A percentile compares a stretch with the other conserved stretches of the same genome.
Conservation (phyloP, 2,797 vertebrate genomes). For the Diplodus puntazzo region DNA sequence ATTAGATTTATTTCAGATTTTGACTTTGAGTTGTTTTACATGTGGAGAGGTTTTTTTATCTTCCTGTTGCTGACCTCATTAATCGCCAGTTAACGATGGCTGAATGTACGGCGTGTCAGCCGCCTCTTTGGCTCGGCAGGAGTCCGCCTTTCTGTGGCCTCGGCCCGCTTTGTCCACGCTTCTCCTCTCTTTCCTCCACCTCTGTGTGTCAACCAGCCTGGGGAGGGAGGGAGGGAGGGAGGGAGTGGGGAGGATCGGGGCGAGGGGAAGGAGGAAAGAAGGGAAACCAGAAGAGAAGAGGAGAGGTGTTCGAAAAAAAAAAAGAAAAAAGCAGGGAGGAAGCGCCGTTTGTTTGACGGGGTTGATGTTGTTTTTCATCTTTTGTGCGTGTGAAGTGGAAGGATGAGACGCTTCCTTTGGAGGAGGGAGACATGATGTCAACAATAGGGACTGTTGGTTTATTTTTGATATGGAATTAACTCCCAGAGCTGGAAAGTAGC, state of each 20-base stretch:
- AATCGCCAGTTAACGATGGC: constrained; percentile 70
- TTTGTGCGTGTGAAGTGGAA: constrained; percentile 15
- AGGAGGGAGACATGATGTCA: background rate
- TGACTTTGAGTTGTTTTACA: constrained; percentile 30
- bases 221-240: constrained; percentile 8
- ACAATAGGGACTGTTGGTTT: background rate
- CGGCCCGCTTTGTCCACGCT: constrained; percentile 63
- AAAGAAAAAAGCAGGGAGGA: constrained; percentile 1
- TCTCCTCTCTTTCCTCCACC: constrained; percentile 58
- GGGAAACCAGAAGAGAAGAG: constrained; percentile 18
- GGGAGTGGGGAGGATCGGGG: background rate
- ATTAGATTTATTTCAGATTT: constrained; percentile 47
- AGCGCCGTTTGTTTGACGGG: constrained; percentile 13
- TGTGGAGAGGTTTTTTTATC: constrained; percentile 5
- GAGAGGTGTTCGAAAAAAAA: background rate
- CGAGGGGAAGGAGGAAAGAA: background rate
- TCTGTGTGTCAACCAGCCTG: constrained; percentile 43
- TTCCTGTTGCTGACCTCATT: constrained; percentile 58
- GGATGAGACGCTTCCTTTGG: constrained; percentile 3
- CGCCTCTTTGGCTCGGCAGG: constrained; percentile 71
- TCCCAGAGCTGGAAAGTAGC: background rate
- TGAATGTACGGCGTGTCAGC: constrained; percentile 69
- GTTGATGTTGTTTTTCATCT: constrained; percentile 6
- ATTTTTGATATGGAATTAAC: background rate
- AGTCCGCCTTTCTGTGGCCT: constrained; percentile 66